Percentiles rank a stretch among this genome's conserved stretches.
Conservation (phyloP, 2,888 invertebrate species). For the Balanococcus diminutus region DNA sequence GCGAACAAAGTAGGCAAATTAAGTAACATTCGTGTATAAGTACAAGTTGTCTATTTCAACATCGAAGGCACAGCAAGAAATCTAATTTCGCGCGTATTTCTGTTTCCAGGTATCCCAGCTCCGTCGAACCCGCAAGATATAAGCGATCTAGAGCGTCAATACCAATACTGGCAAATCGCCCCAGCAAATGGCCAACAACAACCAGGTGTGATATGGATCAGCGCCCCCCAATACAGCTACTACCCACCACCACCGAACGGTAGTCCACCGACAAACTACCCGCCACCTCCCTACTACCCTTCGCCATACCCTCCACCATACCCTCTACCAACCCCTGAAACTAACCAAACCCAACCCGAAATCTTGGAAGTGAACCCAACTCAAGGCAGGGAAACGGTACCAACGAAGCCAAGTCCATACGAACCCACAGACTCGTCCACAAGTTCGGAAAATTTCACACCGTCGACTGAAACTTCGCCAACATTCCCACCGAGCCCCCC, state of each 20-base stretch:
- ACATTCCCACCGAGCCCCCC: neutral
- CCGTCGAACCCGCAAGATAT: neutral
- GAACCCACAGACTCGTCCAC: constrained; percentile 17
- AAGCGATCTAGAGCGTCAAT: constrained; percentile 57
- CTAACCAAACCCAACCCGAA: constrained; percentile 46
- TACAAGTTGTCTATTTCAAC: neutral
- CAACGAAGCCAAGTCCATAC: constrained; percentile 2
- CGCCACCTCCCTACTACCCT: constrained; percentile 55
- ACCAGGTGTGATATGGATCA: constrained; percentile 56
- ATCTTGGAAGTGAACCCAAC: neutral
- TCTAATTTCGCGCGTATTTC: neutral
- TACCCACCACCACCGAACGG: constrained; percentile 56
- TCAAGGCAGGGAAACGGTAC: constrained; percentile 28
- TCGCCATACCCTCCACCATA: constrained; percentile 50
- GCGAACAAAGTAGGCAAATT: neutral
- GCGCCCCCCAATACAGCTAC: constrained; percentile 56
- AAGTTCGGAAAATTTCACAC: constrained; percentile 52
- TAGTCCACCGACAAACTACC: constrained; percentile 50
- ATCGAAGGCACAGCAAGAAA: neutral
- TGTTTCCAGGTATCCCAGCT: neutral
- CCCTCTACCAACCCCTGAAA: constrained; percentile 35
- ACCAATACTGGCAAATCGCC: constrained; percentile 58
- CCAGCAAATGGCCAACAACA: constrained; percentile 56
- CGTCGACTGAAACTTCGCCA: constrained; percentile 15
- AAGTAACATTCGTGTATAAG: neutral